These are phyloP conservation scores for Balaeniceps rex DNA, from an alignment of 2,113 vertebrate species.

Conservation along the genomic window DNA sequence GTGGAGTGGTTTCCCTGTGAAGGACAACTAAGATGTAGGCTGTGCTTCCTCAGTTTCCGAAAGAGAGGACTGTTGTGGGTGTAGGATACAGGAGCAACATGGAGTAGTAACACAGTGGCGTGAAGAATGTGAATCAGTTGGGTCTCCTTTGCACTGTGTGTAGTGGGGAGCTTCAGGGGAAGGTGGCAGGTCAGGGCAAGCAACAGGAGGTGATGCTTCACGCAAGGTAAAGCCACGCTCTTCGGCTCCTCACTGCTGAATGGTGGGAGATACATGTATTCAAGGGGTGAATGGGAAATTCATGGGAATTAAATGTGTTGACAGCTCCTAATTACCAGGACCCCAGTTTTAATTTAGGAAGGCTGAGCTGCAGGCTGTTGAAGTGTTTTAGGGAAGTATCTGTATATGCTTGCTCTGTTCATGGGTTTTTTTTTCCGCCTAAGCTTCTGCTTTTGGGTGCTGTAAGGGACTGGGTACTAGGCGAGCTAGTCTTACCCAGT, in stretches of 20 bases:
- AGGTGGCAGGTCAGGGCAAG: background rate
- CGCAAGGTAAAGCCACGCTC: fast-evolving
- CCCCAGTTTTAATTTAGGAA: background rate
- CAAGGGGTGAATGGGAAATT: background rate
- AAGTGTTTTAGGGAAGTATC: background rate
- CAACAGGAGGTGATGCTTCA: background rate
- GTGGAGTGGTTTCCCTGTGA: background rate
- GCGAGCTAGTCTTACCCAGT: background rate
- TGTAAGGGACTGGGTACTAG: background rate
- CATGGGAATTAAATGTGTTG: background rate
- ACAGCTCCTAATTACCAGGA: background rate
- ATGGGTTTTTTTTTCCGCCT: fast-evolving
- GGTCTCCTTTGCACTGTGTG: fast-evolving
- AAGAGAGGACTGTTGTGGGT: background rate
- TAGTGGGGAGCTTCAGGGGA: background rate
- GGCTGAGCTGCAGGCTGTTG: background rate
- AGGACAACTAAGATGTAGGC: background rate
- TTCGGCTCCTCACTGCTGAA: background rate
- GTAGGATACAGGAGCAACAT: background rate
- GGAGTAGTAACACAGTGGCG: too few relatives aligned
- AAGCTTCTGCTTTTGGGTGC: background rate
- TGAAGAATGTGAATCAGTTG: background rate
- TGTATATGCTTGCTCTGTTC: background rate
- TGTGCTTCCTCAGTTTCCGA: background rate
- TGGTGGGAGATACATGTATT: fast-evolving